phyloP scores from a whole-genome alignment of 2,797 vertebrate genomes.

The Salarias fasciatus region DNA sequence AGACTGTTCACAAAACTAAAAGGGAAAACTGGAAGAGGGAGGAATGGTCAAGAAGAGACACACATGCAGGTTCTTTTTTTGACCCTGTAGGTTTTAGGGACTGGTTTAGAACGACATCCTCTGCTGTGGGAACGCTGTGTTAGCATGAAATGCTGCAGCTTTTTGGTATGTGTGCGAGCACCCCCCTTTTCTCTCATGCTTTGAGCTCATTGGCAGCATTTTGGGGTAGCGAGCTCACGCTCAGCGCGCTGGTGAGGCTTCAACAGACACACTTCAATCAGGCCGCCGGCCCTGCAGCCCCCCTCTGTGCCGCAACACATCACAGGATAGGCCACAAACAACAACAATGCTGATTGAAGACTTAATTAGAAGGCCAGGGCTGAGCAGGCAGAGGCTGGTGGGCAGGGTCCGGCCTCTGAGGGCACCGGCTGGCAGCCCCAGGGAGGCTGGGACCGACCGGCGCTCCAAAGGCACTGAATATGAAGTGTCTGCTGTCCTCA shows the following conservation, averaged over 20 bases:
- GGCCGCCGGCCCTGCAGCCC: conserved; percentile 63
- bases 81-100: too few relatives aligned
- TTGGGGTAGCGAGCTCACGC: conserved; percentile 70
- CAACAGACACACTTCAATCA: conserved; percentile 74
- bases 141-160: conserved; percentile 37
- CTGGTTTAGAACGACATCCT: neutral
- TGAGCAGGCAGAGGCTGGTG: conserved; percentile 67
- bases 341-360: conserved; percentile 80
- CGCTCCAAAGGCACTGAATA: conserved; percentile 43
- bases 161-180: conserved; percentile 55
- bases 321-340: conserved; percentile 75
- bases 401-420: conserved; percentile 51
- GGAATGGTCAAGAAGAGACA: too few relatives aligned
- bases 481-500: conserved; percentile 45
- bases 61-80: too few relatives aligned
- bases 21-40: too few relatives aligned
- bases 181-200: conserved; percentile 66
- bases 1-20: too few relatives aligned
- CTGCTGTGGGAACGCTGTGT: conserved; percentile 45
- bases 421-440: conserved; percentile 56
- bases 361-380: conserved; percentile 82
- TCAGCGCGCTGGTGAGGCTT: conserved; percentile 66
- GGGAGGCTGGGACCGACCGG: conserved; percentile 46
- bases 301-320: conserved; percentile 69
- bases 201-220: conserved; percentile 73